Base-by-base conservation (phyloP, 1,140 invertebrate species). In the Ceratina japonica region DNA sequence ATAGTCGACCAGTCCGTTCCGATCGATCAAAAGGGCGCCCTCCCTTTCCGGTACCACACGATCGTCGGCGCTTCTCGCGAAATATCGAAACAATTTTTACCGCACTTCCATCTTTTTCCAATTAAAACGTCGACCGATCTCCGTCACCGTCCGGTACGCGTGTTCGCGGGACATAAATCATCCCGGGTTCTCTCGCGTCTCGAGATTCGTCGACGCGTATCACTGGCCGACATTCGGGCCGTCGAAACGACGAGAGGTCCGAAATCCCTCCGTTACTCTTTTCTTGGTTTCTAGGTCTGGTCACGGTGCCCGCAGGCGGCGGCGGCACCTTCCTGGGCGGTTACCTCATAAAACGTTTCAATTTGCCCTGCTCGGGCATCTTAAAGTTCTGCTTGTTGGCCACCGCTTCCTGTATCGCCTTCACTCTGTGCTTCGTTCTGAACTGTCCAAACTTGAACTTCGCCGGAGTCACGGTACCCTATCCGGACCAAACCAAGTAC, bases 281-380 rank as follows among this genome's bases (percentile, higher is more conserved):
- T 63, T 52, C 65, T 44, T 63, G 52, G 44, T 75, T 80, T 69
- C 0, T 86, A 96, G 95, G 95, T 54, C 87, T 96, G 44, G 94
- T 96, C 12, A 95, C 94, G 0, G 95, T 96, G 7, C 95, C 96
- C 0, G 95, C 95, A 1, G 96, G 95, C 0, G 94, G 95, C 2
- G 96, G 96, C 1, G 97, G 96, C 18, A 97, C 96, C 5, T 96
- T 97, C 86, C 87, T 96, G 1, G 96, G 97, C 51, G 96, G 96
- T 3, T 97, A 96, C 90, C 88, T 97, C 71, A 95, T 97, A 24
- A 97, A 97, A 90, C 94, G 94, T 54, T 95, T 95, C 87, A 94
- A 95, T 51, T 89, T 97, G n/a, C 91, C 94, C 18, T 96, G 96
- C 79, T 93, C 94, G 0, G 95, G 95, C n/a, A 97, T 97, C 79